Base-by-base conservation (phyloP, 2,797 vertebrate species). In the Protonibea diacanthus region DNA sequence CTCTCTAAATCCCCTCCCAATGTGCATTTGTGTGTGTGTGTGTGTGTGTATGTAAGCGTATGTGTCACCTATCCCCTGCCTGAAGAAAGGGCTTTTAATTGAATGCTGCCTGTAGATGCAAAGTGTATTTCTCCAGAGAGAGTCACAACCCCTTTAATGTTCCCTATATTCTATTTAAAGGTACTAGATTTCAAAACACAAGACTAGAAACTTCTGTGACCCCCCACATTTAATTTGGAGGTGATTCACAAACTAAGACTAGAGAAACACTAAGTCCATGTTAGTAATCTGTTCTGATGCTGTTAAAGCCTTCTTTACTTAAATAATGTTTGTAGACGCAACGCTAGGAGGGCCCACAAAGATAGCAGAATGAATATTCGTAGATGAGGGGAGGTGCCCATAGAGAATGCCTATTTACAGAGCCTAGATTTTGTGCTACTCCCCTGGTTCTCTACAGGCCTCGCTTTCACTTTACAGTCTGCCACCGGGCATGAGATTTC, bases 31-130 rank as follows among this genome's bases (percentile, higher is more conserved):
- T 51, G 38, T 55, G 40, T 61, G 44, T 52, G 57, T 59, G 57
- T 58, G 64, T 29, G 49, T 55, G 68, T 61, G 45, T 58, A 12
- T 11, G 48, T 20, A 42, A 11, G 73, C 1, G n/a, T 33, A 10
- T 56, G 59, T 81, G 86, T 84, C 76, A 80, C 76, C 76, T 61
- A 70, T 74, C 45, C 73, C 78, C 49, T 72, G 52, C 56, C 71
- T 84, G 74, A 66, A 78, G 58, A 81, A 81, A 76, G 73, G 75
- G 85, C 81, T 88, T 89, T 86, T 84, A 88, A 86, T 87, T 87
- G 83, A 88, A 87, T 2, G 21, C 74, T 27, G 68, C 76, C 72
- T 74, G 73, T 78, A 82, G 79, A 86, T 87, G 82, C 82, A 84
- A 85, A 81, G 63, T 81, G 62, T 81, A 71, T 88, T 89, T 69